These are phyloP conservation scores for Oppia nitens DNA, from an alignment of 1,140 invertebrate genomes.

Conservation along the genomic window DNA sequence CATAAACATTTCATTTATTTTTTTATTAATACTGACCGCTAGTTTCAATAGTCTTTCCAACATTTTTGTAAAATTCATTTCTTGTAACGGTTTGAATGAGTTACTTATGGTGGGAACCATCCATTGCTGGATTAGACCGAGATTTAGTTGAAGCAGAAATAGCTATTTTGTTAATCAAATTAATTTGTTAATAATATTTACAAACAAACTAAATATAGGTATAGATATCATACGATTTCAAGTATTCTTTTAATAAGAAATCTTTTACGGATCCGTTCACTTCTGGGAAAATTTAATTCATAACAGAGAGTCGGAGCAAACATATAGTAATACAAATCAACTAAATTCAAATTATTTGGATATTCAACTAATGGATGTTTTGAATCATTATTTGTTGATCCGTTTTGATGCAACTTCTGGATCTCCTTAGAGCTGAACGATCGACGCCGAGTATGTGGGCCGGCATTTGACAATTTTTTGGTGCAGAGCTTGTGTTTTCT, in stretches of 20 bases:
- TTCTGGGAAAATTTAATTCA: conserved; percentile 91
- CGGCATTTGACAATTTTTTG: background rate
- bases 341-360: conserved; percentile 31
- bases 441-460: background rate
- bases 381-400: background rate
- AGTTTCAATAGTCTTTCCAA: conserved; percentile 40
- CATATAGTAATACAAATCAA: conserved; percentile 83
- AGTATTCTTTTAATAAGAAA: conserved; percentile 36
- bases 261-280: conserved; percentile 57
- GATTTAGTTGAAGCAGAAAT: conserved; percentile 57
- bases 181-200: background rate
- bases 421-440: background rate
- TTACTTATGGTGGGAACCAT: conserved; percentile 92
- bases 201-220: background rate
- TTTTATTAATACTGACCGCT: conserved; percentile 29
- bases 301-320: conserved; percentile 92
- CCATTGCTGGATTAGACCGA: conserved; percentile 91
- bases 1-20: background rate
- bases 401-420: background rate
- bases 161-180: conserved; percentile 40
- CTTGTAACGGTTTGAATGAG: conserved; percentile 75
- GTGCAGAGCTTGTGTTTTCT: conserved; percentile 28
- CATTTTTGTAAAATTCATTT: conserved; percentile 52
- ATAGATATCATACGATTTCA: conserved; percentile 31
- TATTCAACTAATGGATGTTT: conserved; percentile 22